These are phyloP conservation scores for Hemiscyllium ocellatum DNA, from an alignment of 2,113 vertebrate species.

Conservation along the genomic window DNA sequence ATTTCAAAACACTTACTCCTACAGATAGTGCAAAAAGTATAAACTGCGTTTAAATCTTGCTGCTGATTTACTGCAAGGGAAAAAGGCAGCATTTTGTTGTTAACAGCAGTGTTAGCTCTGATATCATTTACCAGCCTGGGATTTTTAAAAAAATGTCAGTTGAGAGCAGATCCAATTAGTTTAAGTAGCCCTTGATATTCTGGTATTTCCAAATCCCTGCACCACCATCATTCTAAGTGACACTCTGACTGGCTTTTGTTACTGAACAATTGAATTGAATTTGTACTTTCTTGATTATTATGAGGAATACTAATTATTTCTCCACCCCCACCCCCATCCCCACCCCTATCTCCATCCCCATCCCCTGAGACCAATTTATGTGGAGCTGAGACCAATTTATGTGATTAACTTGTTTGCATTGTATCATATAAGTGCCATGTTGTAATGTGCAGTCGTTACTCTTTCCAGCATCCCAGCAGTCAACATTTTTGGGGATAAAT, in stretches of 20 bases:
- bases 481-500: not conserved
- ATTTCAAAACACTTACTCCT: not conserved
- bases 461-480: not conserved
- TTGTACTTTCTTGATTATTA: not conserved
- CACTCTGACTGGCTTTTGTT: not conserved
- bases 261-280: not conserved
- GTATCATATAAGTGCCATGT: not conserved
- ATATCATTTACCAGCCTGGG: not conserved
- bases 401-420: not conserved
- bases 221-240: not conserved
- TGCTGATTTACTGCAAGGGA: not conserved
- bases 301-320: not conserved
- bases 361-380: too few relatives aligned
- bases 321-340: not conserved
- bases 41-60: not conserved
- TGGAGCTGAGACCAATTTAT: not conserved
- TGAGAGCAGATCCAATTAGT: constrained; percentile 21
- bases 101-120: not conserved
- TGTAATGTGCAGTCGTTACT: not conserved
- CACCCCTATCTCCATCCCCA: too few relatives aligned
- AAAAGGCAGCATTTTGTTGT: not conserved
- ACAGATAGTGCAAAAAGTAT: not conserved
- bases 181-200: constrained; percentile 23
- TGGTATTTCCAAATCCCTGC: not conserved
- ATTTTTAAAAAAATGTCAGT: not conserved